Evolutionary conservation across 1,140 invertebrate species (phyloP), one percentile per base, ranked within the genome.

Genomic region (Lasioglossum albipes): DNA sequence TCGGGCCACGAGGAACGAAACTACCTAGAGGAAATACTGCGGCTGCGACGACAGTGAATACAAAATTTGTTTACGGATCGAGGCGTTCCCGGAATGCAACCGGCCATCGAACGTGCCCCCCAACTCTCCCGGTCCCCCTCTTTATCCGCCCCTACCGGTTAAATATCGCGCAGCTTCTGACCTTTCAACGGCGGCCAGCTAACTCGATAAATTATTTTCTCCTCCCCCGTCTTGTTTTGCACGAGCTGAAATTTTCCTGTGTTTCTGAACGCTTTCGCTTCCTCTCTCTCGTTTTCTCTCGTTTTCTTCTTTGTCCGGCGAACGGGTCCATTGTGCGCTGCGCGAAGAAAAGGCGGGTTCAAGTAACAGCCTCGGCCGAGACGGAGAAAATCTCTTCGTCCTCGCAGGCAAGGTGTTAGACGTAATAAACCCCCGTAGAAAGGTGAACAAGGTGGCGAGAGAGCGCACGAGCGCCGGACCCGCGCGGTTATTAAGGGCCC

Each of bases 51-150:
- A 75, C 78, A 42, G 42, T 41, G 75, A 71, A 78, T 78, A 57
- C 49, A 49, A 59, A 82, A 78, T 82, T 78, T 66, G 74, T 81
- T 81, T 81, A 66, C 64, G 13, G 36, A 74, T 7, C 20, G 22
- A 41, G 22, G 13, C 12, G 70, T 52, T 74, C 66, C 77, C 71
- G 49, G 62, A 7, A 49, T 16, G 59, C 52, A 49, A 49, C 6
- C 16, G 27, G 18, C 18, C 41, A 45, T 73, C 62, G 41, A 67
- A 57, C 41, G 18, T 54, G 65, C 57, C 27, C 64, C n/a, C n/a
- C 6, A 12, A 18, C 13, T 2, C n/a, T 0, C 42, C 42, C 42
- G 7, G 7, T 7, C 42, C 42, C 42, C 42, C 42, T 12, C 42
- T 45, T 45, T 45, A 13, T 10, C 9, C 45, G 13, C 45, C 45